Base-by-base conservation (phyloP, 37 sponge, comb jelly and placozoan genomes). In the Diacarnus erythraeanus region DNA sequence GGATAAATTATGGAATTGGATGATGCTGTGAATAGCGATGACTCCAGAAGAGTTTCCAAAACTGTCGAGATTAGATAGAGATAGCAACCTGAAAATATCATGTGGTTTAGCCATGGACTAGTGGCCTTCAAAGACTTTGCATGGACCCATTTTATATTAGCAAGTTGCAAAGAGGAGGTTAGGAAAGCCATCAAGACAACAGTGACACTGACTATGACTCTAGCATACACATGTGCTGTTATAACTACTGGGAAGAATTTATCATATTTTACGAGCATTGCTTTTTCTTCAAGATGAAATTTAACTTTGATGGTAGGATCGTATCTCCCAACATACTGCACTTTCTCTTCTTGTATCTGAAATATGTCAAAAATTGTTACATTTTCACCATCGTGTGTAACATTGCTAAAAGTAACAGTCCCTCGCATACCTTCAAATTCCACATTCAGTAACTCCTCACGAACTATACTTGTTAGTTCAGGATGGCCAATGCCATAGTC, bases 11-110 rank as follows among this genome's bases (percentile, higher is more conserved):
- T 39, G 2, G 3, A 26, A 18, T 21, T 26, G 10, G n/a, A n/a
- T n/a, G n/a, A n/a, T n/a, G n/a, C n/a, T n/a, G n/a, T n/a, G n/a
- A n/a, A n/a, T n/a, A n/a, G n/a, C n/a, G n/a, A n/a, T n/a, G n/a
- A n/a, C 26, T 44, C 73, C n/a, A 26, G 18, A 25, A 31, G 15
- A 29, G 51, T 72, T 39, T 23, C 30, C 9, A 58, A 8, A 4
- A 35, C 5, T 4, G 18, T 60, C 2, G 38, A 26, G 37, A 75
- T 3, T 22, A 57, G 34, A 17, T 27, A 59, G 34, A 75, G 76
- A 57, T 57, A 75, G 23, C 76, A 75, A 0, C 81, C 81, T 6
- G 81, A 81, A 61, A 81, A 81, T 2, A 71, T 58, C 30, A 81
- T 56, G 72, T 81, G 81, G 27, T 54, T 71, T 35, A 81, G 56